These are phyloP conservation scores for Cyprichromis sp. DNA, from an alignment of 2,113 vertebrate species.

Conservation along the genomic window DNA sequence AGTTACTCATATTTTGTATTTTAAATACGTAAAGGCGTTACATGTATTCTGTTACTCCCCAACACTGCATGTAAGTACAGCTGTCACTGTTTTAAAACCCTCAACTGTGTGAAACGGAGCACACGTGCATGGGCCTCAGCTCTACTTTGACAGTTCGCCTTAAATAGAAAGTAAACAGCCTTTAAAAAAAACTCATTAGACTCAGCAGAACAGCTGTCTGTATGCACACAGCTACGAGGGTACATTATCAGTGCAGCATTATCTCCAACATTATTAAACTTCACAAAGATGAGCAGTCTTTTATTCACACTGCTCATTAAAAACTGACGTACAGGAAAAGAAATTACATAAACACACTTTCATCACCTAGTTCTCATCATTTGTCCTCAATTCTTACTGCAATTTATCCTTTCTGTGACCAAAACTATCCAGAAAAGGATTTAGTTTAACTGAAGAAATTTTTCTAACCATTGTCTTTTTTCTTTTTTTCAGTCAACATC, in stretches of 20 bases:
- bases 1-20: not conserved
- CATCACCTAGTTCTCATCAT: not conserved
- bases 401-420: not conserved
- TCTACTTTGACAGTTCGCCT: not conserved
- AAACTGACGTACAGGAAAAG: not conserved
- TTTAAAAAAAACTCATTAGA: not conserved
- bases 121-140: not conserved
- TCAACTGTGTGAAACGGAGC: not conserved
- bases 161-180: not conserved
- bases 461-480: not conserved
- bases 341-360: not conserved
- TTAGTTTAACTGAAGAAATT: not conserved
- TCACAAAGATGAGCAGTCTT: not conserved
- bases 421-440: not conserved
- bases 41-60: not conserved
- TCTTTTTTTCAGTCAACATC: not conserved
- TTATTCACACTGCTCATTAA: not conserved
- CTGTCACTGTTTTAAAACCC: not conserved
- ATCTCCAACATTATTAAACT: not conserved
- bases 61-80: not conserved
- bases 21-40: not conserved
- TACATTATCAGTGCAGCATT: not conserved
- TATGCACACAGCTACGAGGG: not conserved
- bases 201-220: not conserved
- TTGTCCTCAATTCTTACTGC: not conserved